A percentile compares a stretch with the other conserved stretches of the same genome.
Evolutionary conservation across 1,140 invertebrate species (phyloP).

Genomic region (Lanistes nyassanus): DNA sequence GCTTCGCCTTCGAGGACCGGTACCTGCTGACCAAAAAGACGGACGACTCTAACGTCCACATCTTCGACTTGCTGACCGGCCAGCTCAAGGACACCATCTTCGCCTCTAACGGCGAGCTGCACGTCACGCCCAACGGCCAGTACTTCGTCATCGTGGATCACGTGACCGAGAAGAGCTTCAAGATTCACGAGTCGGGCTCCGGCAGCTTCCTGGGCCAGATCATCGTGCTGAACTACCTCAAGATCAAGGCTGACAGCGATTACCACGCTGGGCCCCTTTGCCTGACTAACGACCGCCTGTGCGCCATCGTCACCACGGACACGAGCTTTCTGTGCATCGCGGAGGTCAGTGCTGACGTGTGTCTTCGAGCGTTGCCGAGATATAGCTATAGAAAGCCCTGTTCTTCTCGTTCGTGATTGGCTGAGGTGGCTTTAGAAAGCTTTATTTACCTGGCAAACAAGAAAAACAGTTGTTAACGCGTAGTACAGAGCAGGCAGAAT

Average conservation of each 20-base stretch:
- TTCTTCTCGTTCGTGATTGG: too few relatives aligned
- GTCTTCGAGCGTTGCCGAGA: too few relatives aligned
- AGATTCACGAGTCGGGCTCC: slow-evolving; percentile 57
- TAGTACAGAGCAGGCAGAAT: too few relatives aligned
- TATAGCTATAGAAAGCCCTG: too few relatives aligned
- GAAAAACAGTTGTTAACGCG: too few relatives aligned
- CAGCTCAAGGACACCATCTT: slow-evolving; percentile 47
- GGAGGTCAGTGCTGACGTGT: too few relatives aligned
- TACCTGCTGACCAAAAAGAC: slow-evolving; percentile 49
- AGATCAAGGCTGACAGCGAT: slow-evolving; percentile 52
- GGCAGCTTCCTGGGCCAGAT: slow-evolving; percentile 61
- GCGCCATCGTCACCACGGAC: slow-evolving; percentile 55
- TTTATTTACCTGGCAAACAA: too few relatives aligned
- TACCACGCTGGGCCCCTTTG: slow-evolving; percentile 53
- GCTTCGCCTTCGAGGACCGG: slow-evolving; percentile 43
- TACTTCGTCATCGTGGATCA: slow-evolving; percentile 61
- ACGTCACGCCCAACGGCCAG: slow-evolving; percentile 56
- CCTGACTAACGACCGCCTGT: slow-evolving; percentile 53
- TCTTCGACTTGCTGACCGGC: slow-evolving; percentile 56
- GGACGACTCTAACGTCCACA: slow-evolving; percentile 45
- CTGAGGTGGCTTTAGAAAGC: too few relatives aligned
- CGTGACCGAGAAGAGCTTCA: slow-evolving; percentile 59
- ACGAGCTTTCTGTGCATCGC: slow-evolving; percentile 60
- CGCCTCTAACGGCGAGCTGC: slow-evolving; percentile 58
- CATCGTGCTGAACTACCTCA: slow-evolving; percentile 59